Evolutionary conservation across 2,797 vertebrate species (phyloP).

Genomic region (Amazona ochrocephala): DNA sequence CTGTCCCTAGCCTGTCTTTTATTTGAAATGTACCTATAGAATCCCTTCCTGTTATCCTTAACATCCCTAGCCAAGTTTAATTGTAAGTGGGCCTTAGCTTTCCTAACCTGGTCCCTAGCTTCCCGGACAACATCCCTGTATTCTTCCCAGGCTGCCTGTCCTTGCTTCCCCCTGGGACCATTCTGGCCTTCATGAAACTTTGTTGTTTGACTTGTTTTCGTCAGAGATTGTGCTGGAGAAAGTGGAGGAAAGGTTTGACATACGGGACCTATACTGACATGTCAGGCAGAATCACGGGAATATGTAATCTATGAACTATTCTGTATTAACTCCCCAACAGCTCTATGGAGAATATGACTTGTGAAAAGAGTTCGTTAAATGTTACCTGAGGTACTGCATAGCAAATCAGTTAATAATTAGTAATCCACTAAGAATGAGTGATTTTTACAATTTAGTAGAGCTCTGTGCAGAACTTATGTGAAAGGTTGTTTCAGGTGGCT

Average conservation of each 20-base stretch:
- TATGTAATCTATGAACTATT: neutral
- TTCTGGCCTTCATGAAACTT: neutral
- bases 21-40: too few species aligned
- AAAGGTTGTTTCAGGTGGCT: neutral
- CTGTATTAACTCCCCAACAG: neutral
- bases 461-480: neutral
- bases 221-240: neutral
- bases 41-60: too few species aligned
- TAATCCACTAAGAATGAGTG: neutral
- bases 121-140: too few species aligned
- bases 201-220: neutral
- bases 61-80: too few species aligned
- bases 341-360: neutral
- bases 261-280: accelerated
- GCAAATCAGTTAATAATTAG: neutral
- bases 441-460: neutral
- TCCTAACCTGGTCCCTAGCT: too few species aligned
- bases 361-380: neutral
- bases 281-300: accelerated
- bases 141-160: too few species aligned
- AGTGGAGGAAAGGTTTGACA: accelerated
- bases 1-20: too few species aligned
- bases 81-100: too few species aligned
- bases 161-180: neutral
- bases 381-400: neutral